Evolutionary conservation across 2,888 invertebrate genomes (phyloP), one percentile per base, ranked within the genome.

Genomic region (Bombylius discolor): DNA sequence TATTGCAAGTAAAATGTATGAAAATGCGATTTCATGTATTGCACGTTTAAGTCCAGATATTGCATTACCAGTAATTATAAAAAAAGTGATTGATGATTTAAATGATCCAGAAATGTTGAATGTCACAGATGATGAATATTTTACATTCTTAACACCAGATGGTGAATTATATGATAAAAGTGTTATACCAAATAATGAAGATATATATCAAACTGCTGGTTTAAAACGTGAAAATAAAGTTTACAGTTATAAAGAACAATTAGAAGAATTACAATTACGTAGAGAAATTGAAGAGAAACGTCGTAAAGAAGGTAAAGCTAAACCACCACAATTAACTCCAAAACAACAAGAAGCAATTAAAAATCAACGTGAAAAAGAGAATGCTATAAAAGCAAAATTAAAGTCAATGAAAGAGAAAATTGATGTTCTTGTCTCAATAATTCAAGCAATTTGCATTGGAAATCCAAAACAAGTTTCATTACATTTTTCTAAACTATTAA

Each of bases 231-330:
- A 98, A 71, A 97, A 93, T 72, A 97, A 96, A 75, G 90, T 87
- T 4, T 98, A 98, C 72, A 93, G 94, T 60, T 96, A 92, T 72
- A 92, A 94, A 69, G 98, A 98, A 60, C 98, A 99, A 71, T 79
- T 94, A 67, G 97, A 96, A 67, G 98, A 98, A 71, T 72, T 94
- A 62, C 92, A 96, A 68, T 76, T 97, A 54, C 79, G 90, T n/a
- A 83, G 92, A 59, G 96, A 97, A 75, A 76, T 96, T 31, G 95
- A 95, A 64, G 94, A 93, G 64, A 93, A 93, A 72, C 83, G 84
- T 54, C 82, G 83, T 36, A 81, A 81, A 57, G 87, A 89, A 65
- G 91, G 91, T 1, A 89, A 87, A 70, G 72, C 83, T 46, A 86
- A 85, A 64, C 84, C 82, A 49, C 82, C 83, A 0, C 81, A 84